Evolutionary conservation across 2,113 vertebrate species (phyloP).

Genomic region (Mastomys coucha): DNA sequence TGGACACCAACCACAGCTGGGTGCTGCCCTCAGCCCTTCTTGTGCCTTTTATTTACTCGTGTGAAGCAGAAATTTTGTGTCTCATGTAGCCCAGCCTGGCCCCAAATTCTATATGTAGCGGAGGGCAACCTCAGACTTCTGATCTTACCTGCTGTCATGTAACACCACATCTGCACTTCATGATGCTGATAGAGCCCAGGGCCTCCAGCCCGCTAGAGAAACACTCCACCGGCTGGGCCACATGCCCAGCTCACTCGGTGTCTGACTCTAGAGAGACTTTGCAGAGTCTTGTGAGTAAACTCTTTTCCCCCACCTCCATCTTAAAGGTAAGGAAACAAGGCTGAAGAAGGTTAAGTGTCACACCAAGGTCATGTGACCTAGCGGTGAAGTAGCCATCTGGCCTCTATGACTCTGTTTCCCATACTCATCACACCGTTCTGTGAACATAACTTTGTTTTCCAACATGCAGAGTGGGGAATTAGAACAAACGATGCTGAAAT

Average conservation of each 20-base stretch:
- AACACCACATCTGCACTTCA: too few species aligned
- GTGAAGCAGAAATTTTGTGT: background rate
- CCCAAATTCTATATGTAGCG: background rate
- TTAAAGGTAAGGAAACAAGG: background rate
- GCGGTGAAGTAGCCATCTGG: too few species aligned
- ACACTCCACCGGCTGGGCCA: background rate
- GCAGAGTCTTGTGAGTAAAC: too few species aligned
- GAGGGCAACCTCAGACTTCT: background rate
- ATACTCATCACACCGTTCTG: fast-evolving
- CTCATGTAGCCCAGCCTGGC: background rate
- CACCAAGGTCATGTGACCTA: too few species aligned
- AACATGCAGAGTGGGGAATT: background rate
- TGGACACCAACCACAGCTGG: fast-evolving
- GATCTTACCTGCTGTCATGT: fast-evolving
- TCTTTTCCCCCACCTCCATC: too few species aligned
- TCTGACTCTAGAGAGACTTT: background rate
- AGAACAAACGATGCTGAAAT: fast-evolving
- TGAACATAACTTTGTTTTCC: fast-evolving
- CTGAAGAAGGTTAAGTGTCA: background rate
- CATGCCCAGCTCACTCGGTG: background rate
- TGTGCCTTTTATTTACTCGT: background rate
- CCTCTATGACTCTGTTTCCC: fast-evolving
- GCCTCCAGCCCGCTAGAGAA: background rate
- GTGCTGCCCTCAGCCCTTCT: background rate
- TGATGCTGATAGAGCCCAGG: background rate